Evolutionary conservation across 64 coral and sea anemone species (phyloP).

Genomic region (Montipora foliosa): DNA sequence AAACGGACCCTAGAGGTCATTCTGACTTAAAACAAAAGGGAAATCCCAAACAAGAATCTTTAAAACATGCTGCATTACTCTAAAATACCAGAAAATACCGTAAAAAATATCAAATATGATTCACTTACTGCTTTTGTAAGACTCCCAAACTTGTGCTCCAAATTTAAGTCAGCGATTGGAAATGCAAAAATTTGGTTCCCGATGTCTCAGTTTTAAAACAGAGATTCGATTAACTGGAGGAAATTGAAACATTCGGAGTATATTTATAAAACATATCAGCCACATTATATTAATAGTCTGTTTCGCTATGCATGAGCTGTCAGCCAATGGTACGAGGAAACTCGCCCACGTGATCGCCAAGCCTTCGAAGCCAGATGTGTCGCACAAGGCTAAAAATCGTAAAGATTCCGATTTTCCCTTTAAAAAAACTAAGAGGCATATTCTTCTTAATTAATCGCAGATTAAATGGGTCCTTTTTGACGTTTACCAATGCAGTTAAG

Average conservation of each 20-base stretch:
- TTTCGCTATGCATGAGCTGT: conserved; percentile 68
- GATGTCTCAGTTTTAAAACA: conserved; percentile 72
- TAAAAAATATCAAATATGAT: not conserved
- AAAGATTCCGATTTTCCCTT: conserved; percentile 4
- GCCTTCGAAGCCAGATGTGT: conserved; percentile 42
- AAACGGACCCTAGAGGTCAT: conserved; percentile 32
- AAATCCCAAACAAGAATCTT: conserved; percentile 10
- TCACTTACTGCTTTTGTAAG: conserved; percentile 11
- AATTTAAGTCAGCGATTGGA: not conserved
- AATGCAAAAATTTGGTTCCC: not conserved
- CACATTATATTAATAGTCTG: conserved; percentile 81
- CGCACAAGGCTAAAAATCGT: conserved; percentile 27
- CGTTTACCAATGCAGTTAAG: not conserved
- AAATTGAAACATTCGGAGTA: conserved; percentile 95
- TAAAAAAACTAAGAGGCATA: not conserved
- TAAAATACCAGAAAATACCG: conserved; percentile 10
- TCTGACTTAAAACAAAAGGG: not conserved
- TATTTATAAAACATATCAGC: conserved; percentile 98
- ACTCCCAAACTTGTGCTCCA: not conserved
- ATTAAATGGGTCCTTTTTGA: conserved; percentile 8
- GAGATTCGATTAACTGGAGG: conserved; percentile 90
- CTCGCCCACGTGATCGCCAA: conserved; percentile 46
- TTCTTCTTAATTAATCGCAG: not conserved
- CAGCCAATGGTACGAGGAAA: conserved; percentile 35
- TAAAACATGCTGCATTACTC: not conserved